Evolutionary conservation across 35 echinoderm and acorn worm genomes (phyloP), one percentile per base, ranked within the genome.

Genomic region (Lytechinus pictus): DNA sequence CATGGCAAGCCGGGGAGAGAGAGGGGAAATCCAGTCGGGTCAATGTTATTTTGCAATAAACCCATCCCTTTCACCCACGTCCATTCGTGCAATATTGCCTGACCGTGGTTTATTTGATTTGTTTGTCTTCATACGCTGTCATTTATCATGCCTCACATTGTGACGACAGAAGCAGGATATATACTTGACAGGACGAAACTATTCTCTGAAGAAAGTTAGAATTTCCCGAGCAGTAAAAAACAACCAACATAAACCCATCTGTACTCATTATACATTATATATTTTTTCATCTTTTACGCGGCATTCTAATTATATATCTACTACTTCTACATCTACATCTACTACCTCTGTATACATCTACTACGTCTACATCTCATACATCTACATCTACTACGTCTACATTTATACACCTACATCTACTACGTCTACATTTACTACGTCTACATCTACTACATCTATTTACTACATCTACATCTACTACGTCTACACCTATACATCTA

Each of bases 21-120:
- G 13, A 58, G 56, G 56, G 13, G 56, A 13, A 9, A 58, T 11
- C 9, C 4, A 16, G 66, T 79, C 16, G 66, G 66, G 66, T 79
- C 66, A 79, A 79, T 79, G 66, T 79, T 79, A 79, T 79, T 79
- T 79, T 79, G 66, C 66, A 79, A 79, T 79, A 79, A 79, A 79
- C 16, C 14, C 66, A 5, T 79, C 66, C 66, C 66, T 19, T 79
- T 79, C 21, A n/a, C 19, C 21, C 19, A n/a, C 19, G 66, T 79
- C 66, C 66, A 79, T 79, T 24, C 66, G 21, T 79, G 19, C 66
- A 79, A 79, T 79, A 79, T 79, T 79, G 66, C 66, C 66, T 79
- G 66, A 79, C 66, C 66, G 66, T 19, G 19, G 66, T 79, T 24
- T 79, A 24, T 79, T 79, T 79, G 66, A 79, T 79, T 79, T 79